Evolutionary conservation across 2,113 vertebrate species (phyloP), one percentile per base, ranked within the genome.

Genomic region (Rhea pennata): DNA sequence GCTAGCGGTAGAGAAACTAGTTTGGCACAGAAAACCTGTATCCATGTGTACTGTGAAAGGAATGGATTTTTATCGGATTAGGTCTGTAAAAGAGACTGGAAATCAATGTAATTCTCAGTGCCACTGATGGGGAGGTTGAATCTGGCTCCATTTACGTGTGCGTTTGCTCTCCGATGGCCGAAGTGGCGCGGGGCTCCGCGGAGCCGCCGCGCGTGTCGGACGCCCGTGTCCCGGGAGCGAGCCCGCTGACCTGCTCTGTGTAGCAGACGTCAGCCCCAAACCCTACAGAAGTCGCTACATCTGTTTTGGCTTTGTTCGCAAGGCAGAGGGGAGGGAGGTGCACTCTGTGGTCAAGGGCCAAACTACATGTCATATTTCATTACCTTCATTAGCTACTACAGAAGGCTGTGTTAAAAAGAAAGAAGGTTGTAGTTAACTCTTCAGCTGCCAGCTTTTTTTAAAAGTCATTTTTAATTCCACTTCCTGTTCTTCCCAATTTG

Each of bases 331-430:
- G 98, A 88, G 97, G 98, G 97, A 97, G 96, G 93, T 97, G 97
- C 97, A 80, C 91, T 94, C 95, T 78, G 93, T 98, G 98, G 98
- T 98, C 98, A 98, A 95, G 98, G 98, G 98, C 98, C 98, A 98
- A 98, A 97, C 97, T 98, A 93, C 98, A 98, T 97, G 98, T 98
- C 98, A 98, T 98, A 98, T 98, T 98, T 98, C 98, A 98, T 98
- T 98, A 98, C 97, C 98, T 98, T 98, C 98, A 98, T 98, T 98
- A 98, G 98, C 98, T 98, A 96, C 98, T 96, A 97, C 98, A 97
- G 95, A 97, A 97, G 97, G 97, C 97, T 97, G 95, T 86, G 84
- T 96, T 97, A 92, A 95, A 92, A 94, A 74, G 90, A 92, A 92
- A 94, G 84, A 97, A 96, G 95, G 94, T 89, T 96, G 94, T 81